These are phyloP conservation scores for Pardosa pseudoannulata DNA, from an alignment of 2,888 invertebrate genomes.

Conservation along the genomic window DNA sequence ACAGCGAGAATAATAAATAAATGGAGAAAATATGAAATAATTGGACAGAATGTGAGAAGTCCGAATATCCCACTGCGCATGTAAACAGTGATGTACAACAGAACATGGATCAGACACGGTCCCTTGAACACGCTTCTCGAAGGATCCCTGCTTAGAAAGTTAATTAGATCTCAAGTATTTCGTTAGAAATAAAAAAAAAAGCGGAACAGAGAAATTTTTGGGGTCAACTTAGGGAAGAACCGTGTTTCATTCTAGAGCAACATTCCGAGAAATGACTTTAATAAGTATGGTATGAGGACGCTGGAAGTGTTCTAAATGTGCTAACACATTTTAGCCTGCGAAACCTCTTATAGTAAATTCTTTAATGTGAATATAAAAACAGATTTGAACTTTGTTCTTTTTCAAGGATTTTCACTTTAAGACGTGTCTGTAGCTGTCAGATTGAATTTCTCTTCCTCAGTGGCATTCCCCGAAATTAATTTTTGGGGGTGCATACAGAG, in stretches of 20 bases:
- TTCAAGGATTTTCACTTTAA: no score
- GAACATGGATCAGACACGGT: neutral
- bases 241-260: neutral
- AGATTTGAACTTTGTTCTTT: no score
- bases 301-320: neutral
- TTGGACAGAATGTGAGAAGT: neutral
- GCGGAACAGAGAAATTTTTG: slow-evolving; percentile 9
- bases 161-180: slow-evolving; percentile 1
- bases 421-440: no score
- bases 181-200: neutral
- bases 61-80: neutral
- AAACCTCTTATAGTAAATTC: no score
- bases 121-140: neutral
- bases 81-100: neutral
- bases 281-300: neutral
- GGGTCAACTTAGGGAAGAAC: neutral
- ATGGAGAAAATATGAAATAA: neutral
- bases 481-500: no score
- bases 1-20: neutral
- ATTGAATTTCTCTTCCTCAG: no score
- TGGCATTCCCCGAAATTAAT: no score
- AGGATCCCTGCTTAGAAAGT: neutral
- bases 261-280: neutral
- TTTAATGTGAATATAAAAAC: no score
- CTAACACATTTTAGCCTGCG: neutral